Conservation (phyloP, 1,140 invertebrate genomes). For the Gryon sp. region DNA sequence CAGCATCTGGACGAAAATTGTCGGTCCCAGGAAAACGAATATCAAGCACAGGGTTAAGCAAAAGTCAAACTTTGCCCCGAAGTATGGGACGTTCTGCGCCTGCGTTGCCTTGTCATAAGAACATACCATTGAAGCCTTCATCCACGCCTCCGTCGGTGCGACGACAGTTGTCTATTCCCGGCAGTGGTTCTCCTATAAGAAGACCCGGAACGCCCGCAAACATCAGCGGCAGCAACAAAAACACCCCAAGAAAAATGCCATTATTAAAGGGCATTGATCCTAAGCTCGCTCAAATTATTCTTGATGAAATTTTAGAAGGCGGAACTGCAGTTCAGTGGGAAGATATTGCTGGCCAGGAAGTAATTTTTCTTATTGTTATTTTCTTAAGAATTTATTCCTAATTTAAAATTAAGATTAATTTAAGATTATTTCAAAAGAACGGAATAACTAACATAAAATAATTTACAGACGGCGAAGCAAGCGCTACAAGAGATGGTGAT, state of each 20-base stretch:
- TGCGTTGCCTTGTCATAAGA: constrained; percentile 78
- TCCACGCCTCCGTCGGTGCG: constrained; percentile 90
- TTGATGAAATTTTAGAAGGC: constrained; percentile 86
- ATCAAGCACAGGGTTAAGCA: constrained; percentile 83
- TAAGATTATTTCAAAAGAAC: too few relatives aligned
- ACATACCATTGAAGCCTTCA: constrained; percentile 84
- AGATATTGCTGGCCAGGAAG: constrained; percentile 94
- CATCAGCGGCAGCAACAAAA: constrained; percentile 70
- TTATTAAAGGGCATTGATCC: constrained; percentile 89
- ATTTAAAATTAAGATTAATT: too few relatives aligned
- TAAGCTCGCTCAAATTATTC: constrained; percentile 89
- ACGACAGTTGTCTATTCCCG: constrained; percentile 87
- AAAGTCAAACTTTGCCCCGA: constrained; percentile 90
- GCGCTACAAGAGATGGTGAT: constrained; percentile 99
- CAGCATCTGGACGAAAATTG: constrained; percentile 86
- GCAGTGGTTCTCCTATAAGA: constrained; percentile 83
- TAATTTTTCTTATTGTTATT: constrained; percentile 70
- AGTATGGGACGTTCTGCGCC: constrained; percentile 87
- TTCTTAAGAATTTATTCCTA: too few relatives aligned
- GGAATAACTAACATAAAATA: too few relatives aligned
- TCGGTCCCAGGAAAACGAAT: constrained; percentile 84
- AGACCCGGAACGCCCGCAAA: constrained; percentile 80
- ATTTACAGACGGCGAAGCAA: constrained; percentile 90
- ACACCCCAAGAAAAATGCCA: constrained; percentile 75
- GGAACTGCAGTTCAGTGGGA: constrained; percentile 93